These are phyloP conservation scores for Malacoctenus gilli DNA, from an alignment of 2,797 vertebrate species.

Conservation along the genomic window DNA sequence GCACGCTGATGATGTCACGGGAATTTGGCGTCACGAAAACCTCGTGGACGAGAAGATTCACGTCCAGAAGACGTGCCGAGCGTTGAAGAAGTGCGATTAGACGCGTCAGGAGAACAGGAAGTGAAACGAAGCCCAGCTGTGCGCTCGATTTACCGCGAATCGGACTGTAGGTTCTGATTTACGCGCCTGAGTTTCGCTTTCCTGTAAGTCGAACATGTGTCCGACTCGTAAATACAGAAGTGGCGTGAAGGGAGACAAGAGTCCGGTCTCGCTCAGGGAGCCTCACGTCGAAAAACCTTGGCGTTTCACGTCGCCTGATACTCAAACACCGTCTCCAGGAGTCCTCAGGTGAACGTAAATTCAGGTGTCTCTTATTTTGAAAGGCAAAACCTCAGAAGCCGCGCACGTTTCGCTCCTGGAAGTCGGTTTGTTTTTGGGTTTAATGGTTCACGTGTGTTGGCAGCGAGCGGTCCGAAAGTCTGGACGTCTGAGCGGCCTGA, in stretches of 20 bases:
- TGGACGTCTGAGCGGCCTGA: constrained; percentile 5
- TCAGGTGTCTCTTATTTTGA: not conserved
- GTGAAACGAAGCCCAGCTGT: too few relatives aligned
- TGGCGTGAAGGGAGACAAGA: not conserved
- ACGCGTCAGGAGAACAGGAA: too few relatives aligned
- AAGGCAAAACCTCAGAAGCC: too few relatives aligned
- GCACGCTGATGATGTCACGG: too few relatives aligned
- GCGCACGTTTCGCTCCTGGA: constrained; percentile 14
- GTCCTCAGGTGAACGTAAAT: constrained; percentile 11
- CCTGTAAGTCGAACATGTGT: constrained; percentile 2
- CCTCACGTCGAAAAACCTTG: too few relatives aligned
- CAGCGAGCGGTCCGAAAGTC: constrained; percentile 11
- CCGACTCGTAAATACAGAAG: constrained; percentile 12
- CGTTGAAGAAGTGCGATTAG: too few relatives aligned
- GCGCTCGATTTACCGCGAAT: too few relatives aligned
- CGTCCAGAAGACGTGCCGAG: too few relatives aligned
- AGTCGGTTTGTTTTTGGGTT: constrained; percentile 37
- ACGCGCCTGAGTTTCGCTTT: constrained; percentile 19
- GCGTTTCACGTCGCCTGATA: too few relatives aligned
- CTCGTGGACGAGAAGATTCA: too few relatives aligned
- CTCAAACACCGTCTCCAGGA: too few relatives aligned
- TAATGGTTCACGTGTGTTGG: constrained; percentile 2
- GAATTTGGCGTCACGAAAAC: too few relatives aligned
- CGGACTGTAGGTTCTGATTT: not conserved
- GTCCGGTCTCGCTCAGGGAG: not conserved